A percentile compares a stretch with the other conserved stretches of the same genome.
phyloP scores from a whole-genome alignment of 2,113 vertebrate genomes.

The Meriones unguiculatus region DNA sequence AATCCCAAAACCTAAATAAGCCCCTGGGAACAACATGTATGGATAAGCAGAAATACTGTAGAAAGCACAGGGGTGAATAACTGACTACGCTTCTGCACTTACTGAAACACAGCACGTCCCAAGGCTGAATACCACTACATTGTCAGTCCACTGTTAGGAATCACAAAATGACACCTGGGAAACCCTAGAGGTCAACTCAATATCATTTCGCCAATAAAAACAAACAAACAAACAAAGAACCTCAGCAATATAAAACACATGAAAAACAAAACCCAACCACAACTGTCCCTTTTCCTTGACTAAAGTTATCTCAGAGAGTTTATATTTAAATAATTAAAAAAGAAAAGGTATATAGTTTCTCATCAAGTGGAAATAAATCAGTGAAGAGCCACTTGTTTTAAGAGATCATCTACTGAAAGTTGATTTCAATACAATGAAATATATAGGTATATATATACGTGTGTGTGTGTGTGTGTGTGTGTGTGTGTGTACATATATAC shows the following conservation, averaged over 20 bases:
- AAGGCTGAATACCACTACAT: background rate
- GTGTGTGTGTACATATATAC: background rate
- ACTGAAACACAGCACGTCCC: background rate
- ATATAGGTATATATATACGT: no score
- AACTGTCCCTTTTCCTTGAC: background rate
- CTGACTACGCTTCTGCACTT: rapidly evolving
- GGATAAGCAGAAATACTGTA: background rate
- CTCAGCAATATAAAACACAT: slow-evolving; percentile 6
- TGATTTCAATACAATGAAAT: background rate
- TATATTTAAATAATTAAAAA: background rate
- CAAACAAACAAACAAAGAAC: background rate
- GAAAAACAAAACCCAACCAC: background rate
- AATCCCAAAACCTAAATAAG: background rate
- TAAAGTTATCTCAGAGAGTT: background rate
- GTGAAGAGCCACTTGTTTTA: background rate
- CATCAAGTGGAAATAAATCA: background rate
- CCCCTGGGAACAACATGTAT: background rate
- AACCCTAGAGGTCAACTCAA: background rate
- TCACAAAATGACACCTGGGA: background rate
- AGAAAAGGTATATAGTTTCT: background rate
- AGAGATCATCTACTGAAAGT: background rate
- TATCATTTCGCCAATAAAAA: background rate
- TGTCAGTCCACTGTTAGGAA: background rate
- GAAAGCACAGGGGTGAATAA: background rate
- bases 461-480: no score